Evolutionary conservation across 1,140 invertebrate species (phyloP), one percentile per base, ranked within the genome.

Genomic region (Pygmarrhopalites habei): DNA sequence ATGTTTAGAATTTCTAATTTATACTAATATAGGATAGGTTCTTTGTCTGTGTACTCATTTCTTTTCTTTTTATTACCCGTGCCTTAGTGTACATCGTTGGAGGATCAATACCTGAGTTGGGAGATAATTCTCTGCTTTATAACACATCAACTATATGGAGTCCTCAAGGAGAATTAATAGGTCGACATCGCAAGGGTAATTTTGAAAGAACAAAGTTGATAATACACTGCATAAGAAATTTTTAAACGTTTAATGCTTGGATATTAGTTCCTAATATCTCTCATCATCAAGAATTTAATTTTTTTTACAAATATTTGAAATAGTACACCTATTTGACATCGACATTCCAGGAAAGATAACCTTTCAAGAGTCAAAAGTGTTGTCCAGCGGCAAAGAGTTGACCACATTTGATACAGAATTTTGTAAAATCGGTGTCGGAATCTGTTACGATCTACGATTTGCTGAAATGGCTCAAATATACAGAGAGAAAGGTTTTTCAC

Each of bases 281-380:
- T n/a, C n/a, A n/a, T n/a, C n/a, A n/a, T n/a, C n/a, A n/a, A n/a
- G n/a, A n/a, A n/a, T n/a, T n/a, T n/a, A n/a, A n/a, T n/a, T n/a
- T n/a, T n/a, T n/a, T n/a, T n/a, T n/a, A n/a, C n/a, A n/a, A n/a
- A n/a, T n/a, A n/a, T n/a, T n/a, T n/a, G n/a, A n/a, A n/a, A n/a
- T n/a, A n/a, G n/a, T 95, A 72, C 95, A 98, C 79, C 80, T 98
- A 29, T 97, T 97, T 77, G 93, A 97, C 77, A 95, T 97, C 73
- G 88, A 96, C 72, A 87, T 97, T 57, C 90, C 91, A 52, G 89
- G 86, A 25, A 90, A 90, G 75, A 91, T 96, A 39, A 86, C 83
- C n/a, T 95, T 97, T 72, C 87, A 90, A 73, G 94, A 98, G 75
- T 95, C 92, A 0, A 87, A 93, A 67, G 84, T 85, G 1, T 74